These are phyloP conservation scores for Salminus brasiliensis DNA, from an alignment of 2,113 vertebrate species.

Conservation along the genomic window DNA sequence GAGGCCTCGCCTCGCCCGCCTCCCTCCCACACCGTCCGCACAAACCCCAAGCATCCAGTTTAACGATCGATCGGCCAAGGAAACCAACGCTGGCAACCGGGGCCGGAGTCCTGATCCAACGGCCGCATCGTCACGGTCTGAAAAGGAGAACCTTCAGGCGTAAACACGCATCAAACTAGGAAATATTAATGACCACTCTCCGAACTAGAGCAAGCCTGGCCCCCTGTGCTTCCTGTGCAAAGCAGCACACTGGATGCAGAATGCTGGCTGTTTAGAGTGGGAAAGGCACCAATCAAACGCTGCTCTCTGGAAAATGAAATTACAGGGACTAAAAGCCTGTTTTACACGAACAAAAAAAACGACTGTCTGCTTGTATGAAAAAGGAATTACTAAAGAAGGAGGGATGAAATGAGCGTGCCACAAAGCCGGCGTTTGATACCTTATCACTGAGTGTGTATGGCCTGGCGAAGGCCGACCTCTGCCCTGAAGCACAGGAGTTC, in stretches of 20 bases:
- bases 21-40: constrained; percentile 51
- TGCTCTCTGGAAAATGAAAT: neutral
- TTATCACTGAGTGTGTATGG: constrained; percentile 17
- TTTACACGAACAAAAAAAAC: neutral
- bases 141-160: constrained; percentile 32
- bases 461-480: neutral
- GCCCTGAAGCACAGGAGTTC: neutral
- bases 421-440: neutral
- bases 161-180: constrained; percentile 17
- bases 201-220: constrained; percentile 19
- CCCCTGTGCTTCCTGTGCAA: constrained; percentile 19
- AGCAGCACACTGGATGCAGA: neutral
- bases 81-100: neutral
- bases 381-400: constrained; percentile 8
- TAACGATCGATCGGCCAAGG: constrained; percentile 52
- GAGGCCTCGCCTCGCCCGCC: neutral
- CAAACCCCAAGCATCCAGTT: constrained; percentile 68
- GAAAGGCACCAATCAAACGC: neutral
- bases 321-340: neutral
- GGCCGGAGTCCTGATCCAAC: constrained; percentile 40
- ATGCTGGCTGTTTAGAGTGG: neutral
- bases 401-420: neutral
- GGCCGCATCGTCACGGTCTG: constrained; percentile 8
- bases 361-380: neutral
- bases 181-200: constrained; percentile 36